Base-by-base conservation (phyloP, 2,888 invertebrate genomes). In the Emmelina monodactyla region DNA sequence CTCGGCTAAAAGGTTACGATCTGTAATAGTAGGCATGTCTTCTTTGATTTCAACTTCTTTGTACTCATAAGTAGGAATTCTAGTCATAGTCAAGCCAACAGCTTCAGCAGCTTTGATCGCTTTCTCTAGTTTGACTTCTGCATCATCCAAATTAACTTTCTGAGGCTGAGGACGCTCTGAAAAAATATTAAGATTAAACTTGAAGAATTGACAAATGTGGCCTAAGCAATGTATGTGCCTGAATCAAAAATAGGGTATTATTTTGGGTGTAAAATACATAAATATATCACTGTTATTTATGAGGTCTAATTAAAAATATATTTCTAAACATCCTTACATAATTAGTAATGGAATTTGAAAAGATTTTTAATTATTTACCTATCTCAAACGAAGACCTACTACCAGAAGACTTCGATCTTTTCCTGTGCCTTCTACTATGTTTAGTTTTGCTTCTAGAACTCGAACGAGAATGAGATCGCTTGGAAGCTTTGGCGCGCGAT, bases 1-100 rank as follows among this genome's bases (percentile, higher is more conserved):
- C 51, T 88, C 87, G 1, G 85, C 85, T n/a, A 90, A 53, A 6
- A 86, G 64, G 45, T 85, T 82, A 37, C 70, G 66, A 43, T 85
- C 83, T 43, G 83, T 72, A 29, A 81, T 79, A 28, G 80, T 75
- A 0, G 79, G 79, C 75, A 81, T 79, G 33, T 80, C 78, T 47
- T 76, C 80, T 44, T 76, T 79, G 9, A 80, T 46, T 45, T 69
- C 67, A 6, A 79, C 65, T 37, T 76, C 76, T 36, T 76, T 78
- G 37, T 70, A 78, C 39, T 79, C 78, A 37, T 79, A 79, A 2
- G 68, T 70, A n/a, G 81, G 79, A 44, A 80, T 65, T 49, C 80
- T 81, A 4, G 76, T 79, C 70, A 81, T 64, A 1, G 79, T 81
- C 5, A 81, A 50, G 0, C 81, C 81, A 2, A 62, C 80, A n/a